Base-by-base conservation (phyloP, 2,888 invertebrate species). In the Seira musarum region DNA sequence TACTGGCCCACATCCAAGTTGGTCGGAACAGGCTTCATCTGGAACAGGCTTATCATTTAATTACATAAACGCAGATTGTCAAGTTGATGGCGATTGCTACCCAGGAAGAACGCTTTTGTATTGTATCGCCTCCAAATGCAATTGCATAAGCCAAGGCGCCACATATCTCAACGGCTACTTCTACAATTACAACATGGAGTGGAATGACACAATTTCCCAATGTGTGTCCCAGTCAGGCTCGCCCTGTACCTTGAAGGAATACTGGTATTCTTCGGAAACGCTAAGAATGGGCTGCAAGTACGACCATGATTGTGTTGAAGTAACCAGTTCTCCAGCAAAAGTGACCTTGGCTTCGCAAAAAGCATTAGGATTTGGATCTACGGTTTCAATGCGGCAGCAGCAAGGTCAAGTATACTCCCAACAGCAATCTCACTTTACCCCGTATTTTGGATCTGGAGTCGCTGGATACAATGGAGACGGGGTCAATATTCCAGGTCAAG, bases 161-260 rank as follows among this genome's bases (percentile, higher is more conserved):
- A 61, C 78, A 0, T 61, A 25, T 13, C 1, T 71, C 6, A 72
- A 78, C 19, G 67, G 72, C 10, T 0, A 35, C 13, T 72, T 67
- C 19, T 78, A 72, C 63, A 71, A 78, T 63, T 78, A 78, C 63
- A 72, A 78, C 63, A 78, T 78, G 78, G 35, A 61, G 6, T 78
- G 78, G 78, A 67, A 25, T 53, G 25, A 66, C 10, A 2, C 0
- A 8, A 60, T 17, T 8, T 46, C 61, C 0, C 71, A 72, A 35
- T 78, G 78, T 49, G 21, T 30, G 0, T 78, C 78, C n/a, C 35
- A 63, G n/a, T 13, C n/a, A 13, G 78, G 78, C 10, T 72, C 72
- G 6, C 66, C 67, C 1, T 78, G 78, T 17, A 78, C 78, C 0
- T 19, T 78, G 17, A 63, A 61, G 22, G 10, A 61, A 22, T 61